phyloP scores from a whole-genome alignment of 2,888 invertebrate genomes.

The Emmelina monodactyla region DNA sequence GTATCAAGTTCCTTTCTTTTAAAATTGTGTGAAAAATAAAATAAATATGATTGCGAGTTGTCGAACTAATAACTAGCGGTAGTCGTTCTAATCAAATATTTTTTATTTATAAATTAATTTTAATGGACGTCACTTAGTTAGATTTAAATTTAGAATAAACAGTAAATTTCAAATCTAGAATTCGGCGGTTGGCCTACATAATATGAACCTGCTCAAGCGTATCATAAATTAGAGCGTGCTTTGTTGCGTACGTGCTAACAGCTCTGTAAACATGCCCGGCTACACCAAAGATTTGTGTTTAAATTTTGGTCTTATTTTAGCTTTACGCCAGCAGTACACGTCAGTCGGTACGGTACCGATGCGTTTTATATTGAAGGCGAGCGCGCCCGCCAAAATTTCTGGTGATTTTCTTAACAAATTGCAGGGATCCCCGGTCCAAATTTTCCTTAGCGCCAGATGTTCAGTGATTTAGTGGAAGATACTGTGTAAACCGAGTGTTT shows the following conservation, averaged over 20 bases:
- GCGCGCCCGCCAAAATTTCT: conserved; percentile 23
- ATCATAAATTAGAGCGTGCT: no score
- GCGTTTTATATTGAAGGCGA: conserved; percentile 59
- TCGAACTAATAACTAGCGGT: no score
- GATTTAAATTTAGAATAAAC: no score
- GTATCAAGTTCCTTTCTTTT: no score
- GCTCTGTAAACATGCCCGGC: conserved; percentile 35
- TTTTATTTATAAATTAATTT: no score
- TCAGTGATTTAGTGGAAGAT: background rate
- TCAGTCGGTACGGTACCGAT: conserved; percentile 55
- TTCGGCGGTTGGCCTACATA: no score
- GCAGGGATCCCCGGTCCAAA: conserved; percentile 5
- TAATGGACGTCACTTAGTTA: no score
- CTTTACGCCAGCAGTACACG: conserved; percentile 62
- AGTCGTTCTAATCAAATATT: no score
- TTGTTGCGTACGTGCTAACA: conserved; percentile 25
- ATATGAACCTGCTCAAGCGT: no score
- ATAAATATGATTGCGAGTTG: no score
- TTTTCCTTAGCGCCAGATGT: conserved; percentile 2
- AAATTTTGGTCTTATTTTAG: conserved; percentile 69
- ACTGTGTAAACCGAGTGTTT: conserved; percentile 1
- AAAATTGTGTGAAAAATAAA: no score
- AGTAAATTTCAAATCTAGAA: no score
- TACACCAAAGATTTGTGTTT: conserved; percentile 63
- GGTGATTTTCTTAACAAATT: conserved; percentile 18